Conservation (phyloP, 2,888 invertebrate genomes). For the Agriopis aurantiaria region DNA sequence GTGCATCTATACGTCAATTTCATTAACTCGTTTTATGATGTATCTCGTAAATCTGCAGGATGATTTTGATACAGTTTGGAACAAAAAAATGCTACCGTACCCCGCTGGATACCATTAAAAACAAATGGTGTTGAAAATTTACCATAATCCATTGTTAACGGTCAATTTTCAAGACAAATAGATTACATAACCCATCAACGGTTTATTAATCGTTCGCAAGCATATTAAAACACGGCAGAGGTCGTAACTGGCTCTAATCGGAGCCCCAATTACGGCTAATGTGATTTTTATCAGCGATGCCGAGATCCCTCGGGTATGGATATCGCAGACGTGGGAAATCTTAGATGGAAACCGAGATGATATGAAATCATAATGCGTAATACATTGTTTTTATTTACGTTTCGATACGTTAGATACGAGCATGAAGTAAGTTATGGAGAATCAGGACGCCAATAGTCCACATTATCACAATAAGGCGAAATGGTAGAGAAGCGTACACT, state of each 20-base stretch:
- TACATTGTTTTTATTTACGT: constrained; percentile 38
- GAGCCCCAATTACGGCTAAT: constrained; percentile 49
- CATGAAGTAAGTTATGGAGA: too few species aligned
- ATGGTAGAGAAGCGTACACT: too few species aligned
- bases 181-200: neutral
- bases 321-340: constrained; percentile 51
- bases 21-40: too few species aligned
- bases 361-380: constrained; percentile 46
- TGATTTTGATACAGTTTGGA: too few species aligned
- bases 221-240: constrained; percentile 12
- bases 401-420: neutral
- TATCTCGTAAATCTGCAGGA: too few species aligned
- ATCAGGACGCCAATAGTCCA: too few species aligned
- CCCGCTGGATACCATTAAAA: too few species aligned
- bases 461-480: too few species aligned
- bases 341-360: constrained; percentile 27
- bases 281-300: constrained; percentile 53
- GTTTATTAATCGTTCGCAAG: constrained; percentile 6
- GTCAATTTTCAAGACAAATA: constrained; percentile 3
- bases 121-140: neutral
- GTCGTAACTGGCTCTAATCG: constrained; percentile 27
- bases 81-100: too few species aligned
- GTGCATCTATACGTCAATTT: too few species aligned
- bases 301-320: constrained; percentile 46
- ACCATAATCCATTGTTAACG: neutral